Evolutionary conservation across 2,888 invertebrate genomes (phyloP).

Genomic region (Heliconius sara): DNA sequence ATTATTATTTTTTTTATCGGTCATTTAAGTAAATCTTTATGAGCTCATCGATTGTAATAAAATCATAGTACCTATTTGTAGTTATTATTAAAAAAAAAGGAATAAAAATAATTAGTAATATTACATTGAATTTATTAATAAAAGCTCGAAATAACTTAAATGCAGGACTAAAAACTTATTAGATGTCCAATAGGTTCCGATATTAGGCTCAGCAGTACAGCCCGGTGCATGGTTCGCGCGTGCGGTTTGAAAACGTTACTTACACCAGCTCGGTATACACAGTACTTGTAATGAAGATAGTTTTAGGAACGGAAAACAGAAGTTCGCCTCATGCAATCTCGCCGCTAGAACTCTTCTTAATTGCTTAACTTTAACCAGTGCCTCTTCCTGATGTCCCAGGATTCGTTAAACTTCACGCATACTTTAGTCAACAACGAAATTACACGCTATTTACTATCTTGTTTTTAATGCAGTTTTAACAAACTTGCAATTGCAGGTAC

Average conservation of each 20-base stretch:
- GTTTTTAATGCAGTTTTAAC: conserved; percentile 46
- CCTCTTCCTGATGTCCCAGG: conserved; percentile 68
- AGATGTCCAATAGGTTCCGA: not conserved
- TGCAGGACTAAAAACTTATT: not conserved
- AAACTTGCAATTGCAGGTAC: conserved; percentile 37
- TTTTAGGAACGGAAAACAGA: conserved; percentile 77
- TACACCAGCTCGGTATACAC: conserved; percentile 59
- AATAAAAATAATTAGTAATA: not conserved
- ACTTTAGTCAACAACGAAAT: conserved; percentile 62
- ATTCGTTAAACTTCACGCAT: conserved; percentile 72
- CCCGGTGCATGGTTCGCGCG: conserved; percentile 44
- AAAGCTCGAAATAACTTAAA: not conserved
- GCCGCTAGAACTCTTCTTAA: conserved; percentile 77
- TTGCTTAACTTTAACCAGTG: conserved; percentile 78
- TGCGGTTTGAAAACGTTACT: conserved; percentile 52
- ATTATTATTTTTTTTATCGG: not conserved
- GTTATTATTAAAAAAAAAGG: too few relatives aligned
- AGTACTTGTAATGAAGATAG: conserved; percentile 78
- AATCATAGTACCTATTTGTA: too few relatives aligned
- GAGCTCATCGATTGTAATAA: too few relatives aligned
- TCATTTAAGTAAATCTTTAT: not conserved
- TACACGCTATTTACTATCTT: conserved; percentile 41
- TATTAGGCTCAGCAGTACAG: conserved; percentile 13
- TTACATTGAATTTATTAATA: conserved; percentile 4
- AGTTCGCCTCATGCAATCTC: conserved; percentile 77